Percentiles rank a stretch among this genome's conserved stretches.
These are phyloP conservation scores for Borostomias antarcticus DNA, from an alignment of 2,797 vertebrate genomes.

Conservation along the genomic window DNA sequence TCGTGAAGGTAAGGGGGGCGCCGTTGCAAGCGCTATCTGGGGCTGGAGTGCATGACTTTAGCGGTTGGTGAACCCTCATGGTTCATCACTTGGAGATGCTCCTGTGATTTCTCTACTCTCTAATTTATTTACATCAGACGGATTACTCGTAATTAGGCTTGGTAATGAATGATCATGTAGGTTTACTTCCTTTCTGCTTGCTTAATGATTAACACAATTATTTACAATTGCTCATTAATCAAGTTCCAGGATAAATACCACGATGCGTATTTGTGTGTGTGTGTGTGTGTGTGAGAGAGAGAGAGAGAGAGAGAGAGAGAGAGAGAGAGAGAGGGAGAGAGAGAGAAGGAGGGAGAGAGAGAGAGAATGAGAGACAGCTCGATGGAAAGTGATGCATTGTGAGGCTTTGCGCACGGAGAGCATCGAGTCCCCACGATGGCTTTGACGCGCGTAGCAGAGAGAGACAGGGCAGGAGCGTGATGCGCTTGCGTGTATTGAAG, in stretches of 20 bases:
- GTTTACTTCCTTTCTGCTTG: slow-evolving; percentile 30
- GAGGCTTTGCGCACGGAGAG: slow-evolving; percentile 5
- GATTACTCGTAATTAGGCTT: not conserved
- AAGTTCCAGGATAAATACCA: slow-evolving; percentile 17
- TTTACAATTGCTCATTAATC: not conserved
- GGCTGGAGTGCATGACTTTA: slow-evolving; percentile 14
- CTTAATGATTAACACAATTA: slow-evolving; percentile 49
- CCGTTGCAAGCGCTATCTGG: slow-evolving; percentile 9
- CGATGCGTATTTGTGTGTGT: not conserved
- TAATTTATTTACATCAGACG: not conserved
- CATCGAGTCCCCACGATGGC: not conserved
- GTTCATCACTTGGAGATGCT: not conserved
- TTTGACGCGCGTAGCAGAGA: slow-evolving; percentile 1
- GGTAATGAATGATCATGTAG: not conserved
- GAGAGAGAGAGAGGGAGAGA: not conserved
- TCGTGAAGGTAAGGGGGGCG: slow-evolving; percentile 38
- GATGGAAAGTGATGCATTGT: slow-evolving; percentile 45
- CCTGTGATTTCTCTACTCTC: not conserved
- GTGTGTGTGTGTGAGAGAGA: slow-evolving; percentile 35
- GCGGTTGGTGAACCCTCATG: not conserved
- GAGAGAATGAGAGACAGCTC: slow-evolving; percentile 38
- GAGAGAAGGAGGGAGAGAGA: too few species aligned
- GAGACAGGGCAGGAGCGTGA: not conserved
- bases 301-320: slow-evolving; percentile 39
- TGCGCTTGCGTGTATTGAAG: not conserved